Conservation (phyloP, 2,113 vertebrate species). For the Hiodon alosoides region DNA sequence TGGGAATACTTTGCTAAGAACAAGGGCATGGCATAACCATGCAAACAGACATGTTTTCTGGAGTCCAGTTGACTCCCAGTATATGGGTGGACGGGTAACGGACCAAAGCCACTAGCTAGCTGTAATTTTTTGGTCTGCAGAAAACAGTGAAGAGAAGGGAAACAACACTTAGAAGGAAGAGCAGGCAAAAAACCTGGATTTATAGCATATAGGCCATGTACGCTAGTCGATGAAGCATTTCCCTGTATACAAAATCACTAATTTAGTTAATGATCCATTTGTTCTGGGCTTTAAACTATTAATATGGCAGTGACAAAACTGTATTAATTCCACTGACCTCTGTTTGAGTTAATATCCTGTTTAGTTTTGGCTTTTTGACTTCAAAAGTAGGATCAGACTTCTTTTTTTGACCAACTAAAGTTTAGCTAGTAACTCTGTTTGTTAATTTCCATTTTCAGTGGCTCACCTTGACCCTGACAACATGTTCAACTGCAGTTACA, state of each 20-base stretch:
- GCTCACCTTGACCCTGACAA: constrained; percentile 92
- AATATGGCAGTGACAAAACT: background rate
- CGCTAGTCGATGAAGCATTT: too few species aligned
- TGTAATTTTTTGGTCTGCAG: constrained; percentile 54
- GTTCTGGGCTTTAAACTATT: too few species aligned
- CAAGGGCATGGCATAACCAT: constrained; percentile 36
- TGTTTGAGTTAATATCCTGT: background rate
- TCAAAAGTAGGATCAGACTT: background rate
- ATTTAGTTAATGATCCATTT: background rate
- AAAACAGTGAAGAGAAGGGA: constrained; percentile 31
- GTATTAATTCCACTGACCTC: background rate
- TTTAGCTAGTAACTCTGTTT: constrained; percentile 17
- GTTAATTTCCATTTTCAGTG: constrained; percentile 59
- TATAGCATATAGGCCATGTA: too few species aligned
- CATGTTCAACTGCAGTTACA: constrained; percentile 94
- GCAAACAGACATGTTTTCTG: constrained; percentile 46
- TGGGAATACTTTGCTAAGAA: constrained; percentile 37
- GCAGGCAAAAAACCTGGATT: background rate
- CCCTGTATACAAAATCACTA: background rate
- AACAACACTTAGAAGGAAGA: constrained; percentile 21
- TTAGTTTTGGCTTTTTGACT: background rate
- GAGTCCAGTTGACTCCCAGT: constrained; percentile 40
- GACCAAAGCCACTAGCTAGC: constrained; percentile 47
- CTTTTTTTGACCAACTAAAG: constrained; percentile 17
- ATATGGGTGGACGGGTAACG: constrained; percentile 44